A percentile compares a stretch with the other conserved stretches of the same genome.
Evolutionary conservation across 2,113 vertebrate species (phyloP).

Genomic region (Danio rerio): DNA sequence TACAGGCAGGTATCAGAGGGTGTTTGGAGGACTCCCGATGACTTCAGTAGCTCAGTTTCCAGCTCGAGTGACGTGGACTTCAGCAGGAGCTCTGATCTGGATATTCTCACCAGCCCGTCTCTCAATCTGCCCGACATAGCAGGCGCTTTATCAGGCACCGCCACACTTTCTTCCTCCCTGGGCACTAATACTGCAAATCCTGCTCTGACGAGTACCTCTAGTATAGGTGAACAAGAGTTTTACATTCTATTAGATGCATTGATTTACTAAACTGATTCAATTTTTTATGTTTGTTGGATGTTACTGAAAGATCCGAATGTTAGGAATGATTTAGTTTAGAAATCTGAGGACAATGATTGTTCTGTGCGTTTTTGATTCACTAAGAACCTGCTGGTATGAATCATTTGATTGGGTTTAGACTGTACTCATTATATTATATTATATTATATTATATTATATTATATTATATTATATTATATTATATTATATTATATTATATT

Average conservation of each 20-base stretch:
- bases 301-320: too few species aligned
- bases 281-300: too few species aligned
- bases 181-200: conserved; percentile 1
- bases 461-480: too few species aligned
- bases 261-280: background rate
- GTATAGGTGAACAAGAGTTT: conserved; percentile 38
- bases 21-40: conserved; percentile 82
- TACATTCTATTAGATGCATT: background rate
- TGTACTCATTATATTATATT: too few species aligned
- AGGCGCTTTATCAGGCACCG: conserved; percentile 32
- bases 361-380: too few species aligned
- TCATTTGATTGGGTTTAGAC: too few species aligned
- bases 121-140: conserved; percentile 83
- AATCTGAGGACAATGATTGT: too few species aligned
- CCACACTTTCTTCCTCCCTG: conserved; percentile 32
- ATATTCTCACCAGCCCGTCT: conserved; percentile 87
- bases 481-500: too few species aligned
- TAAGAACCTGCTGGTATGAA: too few species aligned
- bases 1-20: conserved; percentile 66
- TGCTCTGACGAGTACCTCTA: conserved; percentile 37
- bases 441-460: too few species aligned
- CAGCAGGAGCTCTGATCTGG: conserved; percentile 82
- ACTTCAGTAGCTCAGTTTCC: conserved; percentile 79
- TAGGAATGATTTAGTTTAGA: too few species aligned
- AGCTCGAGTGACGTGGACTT: conserved; percentile 76